Evolutionary conservation across 2,797 vertebrate genomes (phyloP).

Genomic region (Melanotaenia nigrans): DNA sequence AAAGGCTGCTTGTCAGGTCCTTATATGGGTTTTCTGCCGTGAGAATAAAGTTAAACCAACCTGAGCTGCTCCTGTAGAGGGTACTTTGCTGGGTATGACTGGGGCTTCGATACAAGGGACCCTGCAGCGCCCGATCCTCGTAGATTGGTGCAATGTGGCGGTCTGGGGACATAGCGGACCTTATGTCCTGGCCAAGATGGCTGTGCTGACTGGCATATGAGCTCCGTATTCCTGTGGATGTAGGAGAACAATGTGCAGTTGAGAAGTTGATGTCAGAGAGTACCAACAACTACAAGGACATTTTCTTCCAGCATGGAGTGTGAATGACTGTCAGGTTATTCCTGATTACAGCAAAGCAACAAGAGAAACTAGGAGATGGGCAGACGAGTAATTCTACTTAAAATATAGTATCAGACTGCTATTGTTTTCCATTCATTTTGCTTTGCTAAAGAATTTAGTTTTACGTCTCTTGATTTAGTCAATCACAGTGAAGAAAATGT

Average conservation of each 20-base stretch:
- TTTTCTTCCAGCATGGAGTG: not conserved
- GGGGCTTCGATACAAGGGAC: slow-evolving; percentile 91
- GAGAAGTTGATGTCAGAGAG: slow-evolving; percentile 1
- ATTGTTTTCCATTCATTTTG: slow-evolving; percentile 4
- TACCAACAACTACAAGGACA: not conserved
- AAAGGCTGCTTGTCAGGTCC: not conserved
- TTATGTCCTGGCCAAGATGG: slow-evolving; percentile 90
- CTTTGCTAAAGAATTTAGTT: not conserved
- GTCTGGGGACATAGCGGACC: slow-evolving; percentile 90
- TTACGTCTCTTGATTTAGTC: slow-evolving; percentile 20
- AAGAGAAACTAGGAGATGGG: not conserved
- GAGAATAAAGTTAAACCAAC: slow-evolving; percentile 67
- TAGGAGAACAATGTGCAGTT: not conserved
- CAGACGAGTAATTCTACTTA: not conserved
- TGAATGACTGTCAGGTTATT: slow-evolving; percentile 13
- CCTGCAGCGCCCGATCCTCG: slow-evolving; percentile 92
- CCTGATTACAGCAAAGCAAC: not conserved
- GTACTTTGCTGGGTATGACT: slow-evolving; percentile 88
- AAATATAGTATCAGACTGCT: not conserved
- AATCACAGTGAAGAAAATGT: slow-evolving; percentile 10
- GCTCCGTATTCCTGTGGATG: slow-evolving; percentile 86
- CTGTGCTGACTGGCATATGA: slow-evolving; percentile 96
- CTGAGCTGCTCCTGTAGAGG: slow-evolving; percentile 89
- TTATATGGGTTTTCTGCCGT: not conserved
- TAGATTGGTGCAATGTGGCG: slow-evolving; percentile 96